Base-by-base conservation (phyloP, 2,797 vertebrate species). In the Pagetopsis macropterus region DNA sequence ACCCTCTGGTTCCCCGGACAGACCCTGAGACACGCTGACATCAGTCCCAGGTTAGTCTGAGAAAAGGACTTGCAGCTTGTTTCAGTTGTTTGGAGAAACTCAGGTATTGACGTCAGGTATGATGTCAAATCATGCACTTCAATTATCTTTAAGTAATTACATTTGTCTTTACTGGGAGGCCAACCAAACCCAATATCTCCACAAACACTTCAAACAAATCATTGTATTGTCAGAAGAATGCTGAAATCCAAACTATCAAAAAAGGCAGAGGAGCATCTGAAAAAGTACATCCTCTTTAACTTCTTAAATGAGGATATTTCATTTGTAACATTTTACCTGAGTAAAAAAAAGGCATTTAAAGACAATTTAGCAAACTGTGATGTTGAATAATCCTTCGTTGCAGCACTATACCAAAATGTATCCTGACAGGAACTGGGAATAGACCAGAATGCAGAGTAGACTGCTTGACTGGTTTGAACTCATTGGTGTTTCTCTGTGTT, bases 1-100 rank as follows among this genome's bases (percentile, higher is more conserved):
- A 87, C 84, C 86, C 78, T 76, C 69, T 13, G 65, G 88, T 76
- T 65, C 75, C 69, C 81, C 76, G 5, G 19, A 69, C 67, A 73
- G 66, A 81, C 69, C 68, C 64, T 4, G n/a, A 65, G 48, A 70
- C 66, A 9, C 0, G 57, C 1, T 60, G 70, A 82, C 76, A 56
- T 62, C 88, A 84, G 23, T 70, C 57, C 37, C 67, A 1, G 86
- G 83, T 87, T 84, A 87, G 78, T 55, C 66, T 0, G 43, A 27
- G 55, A 57, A 19, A 60, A 72, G 27, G 52, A 57, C 33, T 16
- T n/a, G 19, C 7, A 60, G 43, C 70, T 60, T 16, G 72, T 52
- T 61, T 65, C 57, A 59, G 73, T 40, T 23, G 21, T 33, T 23
- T 17, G 11, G 52, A 45, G n/a, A 13, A 23, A 44, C 52, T 40